Base-by-base conservation (phyloP, 2,113 vertebrate genomes). In the Colinus virginianus region DNA sequence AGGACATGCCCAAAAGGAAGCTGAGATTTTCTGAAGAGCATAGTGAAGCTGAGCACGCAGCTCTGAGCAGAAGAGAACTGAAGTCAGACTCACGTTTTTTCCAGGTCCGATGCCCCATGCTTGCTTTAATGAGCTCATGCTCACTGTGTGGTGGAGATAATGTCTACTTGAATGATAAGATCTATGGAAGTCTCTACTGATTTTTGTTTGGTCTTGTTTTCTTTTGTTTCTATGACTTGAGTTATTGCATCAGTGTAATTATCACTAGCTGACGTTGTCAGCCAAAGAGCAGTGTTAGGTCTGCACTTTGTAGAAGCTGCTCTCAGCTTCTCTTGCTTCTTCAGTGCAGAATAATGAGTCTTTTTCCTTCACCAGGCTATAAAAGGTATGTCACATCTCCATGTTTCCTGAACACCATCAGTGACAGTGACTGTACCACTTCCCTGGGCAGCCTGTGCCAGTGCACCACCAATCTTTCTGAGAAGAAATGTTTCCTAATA, bases 291-390 rank as follows among this genome's bases (percentile, higher is more conserved):
- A 38, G 23, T 64, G 51, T 83, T 26, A 66, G 45, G 77, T 75
- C 76, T 88, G 55, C 78, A 88, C 69, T 81, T 88, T 80, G 63
- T 79, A 93, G 66, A 92, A 93, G 90, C 68, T 28, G 9, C 66
- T 93, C 6, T 76, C 90, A 90, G 46, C 83, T 72, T 49, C 68
- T 21, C 91, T 71, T 72, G 56, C 30, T 36, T 93, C 34, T 40
- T 75, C 87, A 46, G 63, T 93, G 71, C 11, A 87, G 36, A 90
- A 71, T 34, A 80, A 88, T 74, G 66, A 94, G 94, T 88, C 6
- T 8, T 90, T 85, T 34, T 95, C 56, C 43, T 95, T 66, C 32
- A 8, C 51, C 78, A 32, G 92, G 49, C 75, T 88, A 56, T 86
- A 55, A 43, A 85, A 92, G 58, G 63, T 72, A 22, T 6, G 15